These are phyloP conservation scores for Epicauta chinensis DNA, from an alignment of 1,140 invertebrate genomes.

Conservation along the genomic window DNA sequence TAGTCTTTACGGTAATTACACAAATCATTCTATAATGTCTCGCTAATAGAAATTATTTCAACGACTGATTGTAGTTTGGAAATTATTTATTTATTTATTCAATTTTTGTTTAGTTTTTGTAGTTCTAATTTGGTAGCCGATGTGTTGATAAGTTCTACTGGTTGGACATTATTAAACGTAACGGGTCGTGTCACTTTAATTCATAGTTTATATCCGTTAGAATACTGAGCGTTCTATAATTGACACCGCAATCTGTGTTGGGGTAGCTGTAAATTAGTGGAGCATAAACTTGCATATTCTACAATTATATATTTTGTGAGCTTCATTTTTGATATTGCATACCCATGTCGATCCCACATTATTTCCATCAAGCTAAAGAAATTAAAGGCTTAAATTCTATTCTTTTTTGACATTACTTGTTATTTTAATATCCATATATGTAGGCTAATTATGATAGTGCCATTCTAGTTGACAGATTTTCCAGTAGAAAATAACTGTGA, in stretches of 20 bases:
- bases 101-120: no score
- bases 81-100: no score
- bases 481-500: no score
- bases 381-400: conserved; percentile 17
- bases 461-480: no score
- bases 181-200: conserved; percentile 31
- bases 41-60: no score
- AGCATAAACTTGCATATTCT: conserved; percentile 28
- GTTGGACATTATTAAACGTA: conserved; percentile 7
- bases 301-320: conserved; percentile 30
- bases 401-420: neutral
- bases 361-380: conserved; percentile 27
- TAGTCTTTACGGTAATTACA: no score
- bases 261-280: conserved; percentile 30
- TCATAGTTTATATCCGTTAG: conserved; percentile 25
- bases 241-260: conserved; percentile 29
- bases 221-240: conserved; percentile 30
- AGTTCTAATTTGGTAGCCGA: no score
- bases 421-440: no score
- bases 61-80: no score
- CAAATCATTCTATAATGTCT: no score
- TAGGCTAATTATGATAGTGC: no score
- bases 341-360: conserved; percentile 23
- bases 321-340: conserved; percentile 26
- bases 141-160: no score